Evolutionary conservation across 1,140 invertebrate species (phyloP), one percentile per base, ranked within the genome.

Genomic region (Homarus americanus): DNA sequence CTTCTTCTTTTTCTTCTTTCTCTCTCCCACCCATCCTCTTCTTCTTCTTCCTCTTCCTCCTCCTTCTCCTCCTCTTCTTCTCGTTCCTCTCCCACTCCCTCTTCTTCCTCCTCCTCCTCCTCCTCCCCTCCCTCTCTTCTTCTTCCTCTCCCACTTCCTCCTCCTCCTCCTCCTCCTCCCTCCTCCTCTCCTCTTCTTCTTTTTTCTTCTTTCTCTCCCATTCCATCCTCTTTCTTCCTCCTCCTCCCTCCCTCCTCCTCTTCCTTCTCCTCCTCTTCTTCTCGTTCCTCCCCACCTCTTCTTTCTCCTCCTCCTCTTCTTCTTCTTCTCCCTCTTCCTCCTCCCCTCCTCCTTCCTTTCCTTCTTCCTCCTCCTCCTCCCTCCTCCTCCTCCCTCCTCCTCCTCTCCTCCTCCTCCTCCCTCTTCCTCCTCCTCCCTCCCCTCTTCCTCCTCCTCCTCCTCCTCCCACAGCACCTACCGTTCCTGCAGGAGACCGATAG

Each of bases 31-130:
- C 17, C 17, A 49, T 49, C 17, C 2, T 49, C 44, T 49, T 49
- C 44, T 49, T 49, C 38, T 79, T 17, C 73, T 34, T 76, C 15
- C 3, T 72, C 69, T 38, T 78, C 75, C 75, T 78, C 75, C 75
- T 78, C 75, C 75, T 78, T 38, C 40, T 44, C 40, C 75, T 44
- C 28, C 75, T 24, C 24, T 38, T 78, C 75, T 78, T 38, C 75
- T 78, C 75, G 36, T 78, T n/a, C 75, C 41, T 41, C 75, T 78
- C 75, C 75, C 41, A 34, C 75, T 78, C 40, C 38, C 41, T 38
- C 75, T 78, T 41, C 75, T 78, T 41, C 75, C 75, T 75, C 32
- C 72, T 75, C 72, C 72, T 75, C 32, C 15, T 38, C 72, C 38
- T 5, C 20, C 32, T 34, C 32, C 66, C 20, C 17, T 38, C 40